Percentiles rank a stretch among this genome's conserved stretches.
These are phyloP conservation scores for Ophioderma brevispina DNA, from an alignment of 35 echinoderm and acorn worm genomes.

Conservation along the genomic window DNA sequence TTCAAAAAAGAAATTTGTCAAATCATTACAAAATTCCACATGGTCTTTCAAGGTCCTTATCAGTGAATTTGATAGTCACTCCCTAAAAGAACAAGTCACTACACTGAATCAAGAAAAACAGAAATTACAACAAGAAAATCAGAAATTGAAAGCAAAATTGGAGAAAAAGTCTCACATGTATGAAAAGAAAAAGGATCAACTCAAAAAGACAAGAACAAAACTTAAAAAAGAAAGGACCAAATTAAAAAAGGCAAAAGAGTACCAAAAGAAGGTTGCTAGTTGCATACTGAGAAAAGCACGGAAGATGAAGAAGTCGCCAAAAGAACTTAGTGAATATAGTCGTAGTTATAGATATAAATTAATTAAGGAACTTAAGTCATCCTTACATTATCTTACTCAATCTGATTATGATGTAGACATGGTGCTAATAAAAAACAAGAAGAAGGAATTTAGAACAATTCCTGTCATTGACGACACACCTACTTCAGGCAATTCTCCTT, in stretches of 20 bases:
- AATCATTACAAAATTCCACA: no score
- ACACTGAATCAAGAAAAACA: no score
- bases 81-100: no score
- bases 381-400: neutral
- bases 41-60: no score
- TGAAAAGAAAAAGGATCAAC: no score
- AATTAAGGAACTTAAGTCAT: neutral
- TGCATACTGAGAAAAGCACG: neutral
- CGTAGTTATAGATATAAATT: neutral
- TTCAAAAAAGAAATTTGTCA: no score
- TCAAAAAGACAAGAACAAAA: neutral
- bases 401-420: neutral
- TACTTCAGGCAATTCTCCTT: neutral
- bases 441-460: neutral
- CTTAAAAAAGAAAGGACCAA: neutral
- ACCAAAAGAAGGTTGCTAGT: neutral
- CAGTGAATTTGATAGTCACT: no score
- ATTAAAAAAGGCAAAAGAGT: neutral
- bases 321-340: neutral
- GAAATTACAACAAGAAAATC: no score
- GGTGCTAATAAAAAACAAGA: neutral
- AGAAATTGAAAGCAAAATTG: no score
- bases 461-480: neutral
- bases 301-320: neutral
- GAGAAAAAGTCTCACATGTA: no score